Base-by-base conservation (phyloP, 2,888 invertebrate genomes). In the Tetramorium bicarinatum region DNA sequence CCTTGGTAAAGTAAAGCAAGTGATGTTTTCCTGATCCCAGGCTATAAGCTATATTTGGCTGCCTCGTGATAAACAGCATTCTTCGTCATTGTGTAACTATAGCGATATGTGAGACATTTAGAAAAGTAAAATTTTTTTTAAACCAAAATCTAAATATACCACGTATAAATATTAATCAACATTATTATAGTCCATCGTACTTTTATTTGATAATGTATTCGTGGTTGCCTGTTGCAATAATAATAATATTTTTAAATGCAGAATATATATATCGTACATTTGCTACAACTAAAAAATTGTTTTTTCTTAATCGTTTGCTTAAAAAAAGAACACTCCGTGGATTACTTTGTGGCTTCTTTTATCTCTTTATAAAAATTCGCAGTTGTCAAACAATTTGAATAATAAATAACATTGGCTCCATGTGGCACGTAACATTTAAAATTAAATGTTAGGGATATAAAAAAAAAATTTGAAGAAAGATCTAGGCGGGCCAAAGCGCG, bases 391-490 rank as follows among this genome's bases (percentile, higher is more conserved):
- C 13, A 41, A 64, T 66, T 66, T 8, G 25, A 66, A 66, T 44
- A 44, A 25, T 44, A 64, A 41, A 7, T 18, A n/a, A 11, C 25
- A 18, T 9, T 9, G 7, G 21, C 52, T 47, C 15, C 18, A 3
- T 0, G 6, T 47, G 29, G 2, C 29, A 47, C n/a, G 29, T 52
- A 34, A 34, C 34, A 69, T 52, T 69, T 34, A 52, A 52, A 52
- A 69, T 69, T 69, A 69, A 69, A 69, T 69, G 29, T 69, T 34
- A 49, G 6, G 8, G n/a, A 11, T 52, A 21, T 34, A n/a, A 8
- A 67, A 34, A 62, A 38, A 6, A 49, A 61, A 69, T 52, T 13
- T 1, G 7, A 49, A 8, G 49, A 69, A 9, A 47, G 47, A 66
- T 66, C 25, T 18, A 25, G 44, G 11, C 11, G 11, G 2, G 18